Evolutionary conservation across 2,888 invertebrate species (phyloP), one percentile per base, ranked within the genome.

Genomic region (Leptinotarsa peninsularis): DNA sequence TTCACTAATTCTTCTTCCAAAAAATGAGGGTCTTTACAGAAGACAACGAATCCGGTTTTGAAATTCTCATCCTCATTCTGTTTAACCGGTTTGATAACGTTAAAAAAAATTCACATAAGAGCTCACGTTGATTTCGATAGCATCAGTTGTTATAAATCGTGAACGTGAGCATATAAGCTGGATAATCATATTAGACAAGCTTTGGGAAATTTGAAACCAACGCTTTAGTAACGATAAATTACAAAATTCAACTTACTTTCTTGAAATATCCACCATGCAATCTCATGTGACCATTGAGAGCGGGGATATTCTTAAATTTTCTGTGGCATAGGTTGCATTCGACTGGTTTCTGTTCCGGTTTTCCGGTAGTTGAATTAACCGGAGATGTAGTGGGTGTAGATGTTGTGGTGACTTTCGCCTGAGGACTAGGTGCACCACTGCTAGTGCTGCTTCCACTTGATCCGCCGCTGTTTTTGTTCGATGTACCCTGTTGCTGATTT

Each of bases 211-310:
- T 52, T 52, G 15, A n/a, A 52, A 4, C 5, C 17, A 17, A 17
- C 17, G 2, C 17, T n/a, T 52, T 14, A 14, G 7, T n/a, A 2
- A 17, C 52, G 4, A 52, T 14, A 2, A 17, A 17, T 52, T 4
- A 17, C 17, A 33, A 54, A 27, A 52, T 10, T 67, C 60, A 21
- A 74, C 72, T 49, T 88, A 94, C 95, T 93, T 96, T 97, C 89
- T 98, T 98, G 86, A 97, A 96, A 89, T 98, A 98, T 74, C 98
- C 98, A 66, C 98, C 98, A 88, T 99, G 98, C 79, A 98, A 91
- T 84, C 98, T 92, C 98, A 98, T 98, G 87, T 98, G 98, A 13
- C 98, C 98, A 89, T 99, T 99, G 74, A 99, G 92, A 49, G 98
- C 98, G 27, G 98, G 98, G 88, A 98, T 95, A 89, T 98, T 98